Base-by-base conservation (phyloP, 2,888 invertebrate genomes). In the Neelides folsomi region DNA sequence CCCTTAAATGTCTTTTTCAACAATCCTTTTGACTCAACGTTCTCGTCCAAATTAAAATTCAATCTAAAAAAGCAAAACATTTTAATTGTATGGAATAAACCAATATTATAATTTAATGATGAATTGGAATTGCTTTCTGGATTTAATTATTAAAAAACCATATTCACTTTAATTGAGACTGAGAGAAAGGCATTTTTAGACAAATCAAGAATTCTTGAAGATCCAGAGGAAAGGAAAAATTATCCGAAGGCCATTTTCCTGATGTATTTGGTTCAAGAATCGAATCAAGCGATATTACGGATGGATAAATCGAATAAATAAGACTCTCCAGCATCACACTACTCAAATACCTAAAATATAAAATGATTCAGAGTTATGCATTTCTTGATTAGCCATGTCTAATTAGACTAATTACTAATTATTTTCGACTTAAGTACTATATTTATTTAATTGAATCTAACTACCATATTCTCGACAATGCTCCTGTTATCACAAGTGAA, bases 381-480 rank as follows among this genome's bases (percentile, higher is more conserved):
- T 12, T 41, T 15, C 13, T 12, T n/a, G n/a, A n/a, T n/a, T n/a
- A n/a, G n/a, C n/a, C n/a, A n/a, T n/a, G n/a, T n/a, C n/a, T n/a
- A n/a, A n/a, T n/a, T n/a, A n/a, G n/a, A n/a, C n/a, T n/a, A n/a
- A n/a, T n/a, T n/a, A n/a, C n/a, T n/a, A n/a, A n/a, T n/a, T n/a
- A n/a, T n/a, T n/a, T n/a, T n/a, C n/a, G n/a, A n/a, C n/a, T n/a
- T n/a, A n/a, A n/a, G n/a, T n/a, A n/a, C n/a, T n/a, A n/a, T n/a
- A n/a, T n/a, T n/a, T n/a, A n/a, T n/a, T 27, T 27, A 27, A 5
- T 27, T 27, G 3, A 5, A 5, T 27, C 3, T 5, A 36, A 47
- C 49, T 57, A 59, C 64, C 64, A 64, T 15, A 61, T 57, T 45
- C 64, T 50, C 13, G 64, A 53, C 36, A 64, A 49, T 36, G 62